Percentiles rank a stretch among this genome's conserved stretches.
Evolutionary conservation across 2,797 vertebrate genomes (phyloP).

Genomic region (Sebastes miniatus): DNA sequence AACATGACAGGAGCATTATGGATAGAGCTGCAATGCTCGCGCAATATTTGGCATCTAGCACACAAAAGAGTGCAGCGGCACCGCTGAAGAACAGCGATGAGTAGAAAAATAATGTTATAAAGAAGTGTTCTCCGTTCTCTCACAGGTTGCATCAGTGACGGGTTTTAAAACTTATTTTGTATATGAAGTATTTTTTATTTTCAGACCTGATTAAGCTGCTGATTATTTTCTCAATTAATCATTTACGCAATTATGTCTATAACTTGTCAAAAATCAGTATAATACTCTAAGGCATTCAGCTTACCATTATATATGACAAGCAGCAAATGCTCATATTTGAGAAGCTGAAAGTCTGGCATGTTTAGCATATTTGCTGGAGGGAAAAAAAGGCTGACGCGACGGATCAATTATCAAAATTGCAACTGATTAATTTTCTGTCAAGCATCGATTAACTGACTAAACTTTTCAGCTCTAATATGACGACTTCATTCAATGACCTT

Average conservation of each 20-base stretch:
- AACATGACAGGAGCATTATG: not conserved
- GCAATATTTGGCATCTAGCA: slow-evolving; percentile 3
- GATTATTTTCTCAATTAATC: not conserved
- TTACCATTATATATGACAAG: not conserved
- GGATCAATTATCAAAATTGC: not conserved
- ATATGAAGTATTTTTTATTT: not conserved
- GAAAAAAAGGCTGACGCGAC: not conserved
- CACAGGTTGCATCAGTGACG: not conserved
- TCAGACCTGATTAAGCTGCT: not conserved
- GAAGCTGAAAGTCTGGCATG: not conserved
- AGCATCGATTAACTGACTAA: not conserved
- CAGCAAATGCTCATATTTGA: not conserved
- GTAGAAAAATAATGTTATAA: not conserved
- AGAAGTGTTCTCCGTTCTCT: not conserved
- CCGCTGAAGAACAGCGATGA: not conserved
- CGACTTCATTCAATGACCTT: not conserved
- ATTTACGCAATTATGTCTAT: too few relatives aligned
- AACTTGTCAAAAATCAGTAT: not conserved
- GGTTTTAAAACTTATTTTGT: not conserved
- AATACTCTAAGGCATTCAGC: not conserved
- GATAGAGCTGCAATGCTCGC: not conserved
- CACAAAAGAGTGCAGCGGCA: not conserved
- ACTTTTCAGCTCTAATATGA: not conserved
- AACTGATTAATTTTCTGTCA: not conserved
- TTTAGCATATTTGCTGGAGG: not conserved